Conservation (phyloP, 2,888 invertebrate species). For the Shargacucullia verbasci region DNA sequence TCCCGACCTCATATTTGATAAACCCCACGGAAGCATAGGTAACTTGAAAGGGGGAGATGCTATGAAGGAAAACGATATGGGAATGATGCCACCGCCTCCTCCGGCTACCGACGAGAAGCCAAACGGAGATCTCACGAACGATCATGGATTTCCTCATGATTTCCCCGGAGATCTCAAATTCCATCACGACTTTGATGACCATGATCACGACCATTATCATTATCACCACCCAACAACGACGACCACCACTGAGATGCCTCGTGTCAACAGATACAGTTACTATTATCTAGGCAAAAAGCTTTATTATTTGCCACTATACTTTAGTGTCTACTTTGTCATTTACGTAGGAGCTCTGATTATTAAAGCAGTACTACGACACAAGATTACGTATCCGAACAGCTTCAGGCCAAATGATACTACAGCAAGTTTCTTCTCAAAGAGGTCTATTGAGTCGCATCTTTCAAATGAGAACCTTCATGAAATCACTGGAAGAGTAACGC, state of each 20-base stretch:
- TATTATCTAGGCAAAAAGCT: constrained; percentile 93
- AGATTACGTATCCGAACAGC: constrained; percentile 90
- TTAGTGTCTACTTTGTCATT: constrained; percentile 92
- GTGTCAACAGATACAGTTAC: constrained; percentile 91
- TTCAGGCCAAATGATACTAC: constrained; percentile 81
- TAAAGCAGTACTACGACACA: constrained; percentile 92
- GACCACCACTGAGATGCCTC: constrained; percentile 82
- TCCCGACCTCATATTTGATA: constrained; percentile 76
- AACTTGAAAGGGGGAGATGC: constrained; percentile 65
- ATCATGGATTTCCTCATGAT: constrained; percentile 83
- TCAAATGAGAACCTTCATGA: constrained; percentile 85
- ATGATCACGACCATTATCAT: constrained; percentile 58
- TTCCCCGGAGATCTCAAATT: constrained; percentile 82
- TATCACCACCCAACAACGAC: constrained; percentile 67
- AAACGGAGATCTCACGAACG: constrained; percentile 67
- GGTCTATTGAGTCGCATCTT: constrained; percentile 80
- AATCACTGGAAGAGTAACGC: constrained; percentile 82
- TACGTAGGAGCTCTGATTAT: constrained; percentile 92
- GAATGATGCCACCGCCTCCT: constrained; percentile 80
- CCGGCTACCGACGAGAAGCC: constrained; percentile 65
- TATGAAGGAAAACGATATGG: constrained; percentile 68
- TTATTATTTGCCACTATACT: constrained; percentile 93
- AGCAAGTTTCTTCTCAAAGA: constrained; percentile 79
- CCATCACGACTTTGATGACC: constrained; percentile 80
- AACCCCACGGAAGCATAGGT: constrained; percentile 66